Conservation (phyloP, 2,113 vertebrate species). For the Anas platyrhynchos region DNA sequence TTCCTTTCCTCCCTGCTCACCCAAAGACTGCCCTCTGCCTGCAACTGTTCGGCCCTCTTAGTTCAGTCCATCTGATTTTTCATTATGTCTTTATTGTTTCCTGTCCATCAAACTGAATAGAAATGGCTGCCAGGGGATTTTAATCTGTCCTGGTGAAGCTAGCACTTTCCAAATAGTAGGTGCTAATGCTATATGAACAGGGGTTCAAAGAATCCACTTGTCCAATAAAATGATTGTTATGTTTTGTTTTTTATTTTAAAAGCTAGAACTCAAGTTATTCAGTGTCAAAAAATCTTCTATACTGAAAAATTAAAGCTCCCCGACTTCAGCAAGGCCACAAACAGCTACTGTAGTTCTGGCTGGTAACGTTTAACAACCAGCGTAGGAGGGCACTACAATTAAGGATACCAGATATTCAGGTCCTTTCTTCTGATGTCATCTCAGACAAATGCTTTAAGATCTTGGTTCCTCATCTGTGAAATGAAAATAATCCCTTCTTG, state of each 20-base stretch:
- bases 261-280: not conserved
- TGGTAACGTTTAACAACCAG: not conserved
- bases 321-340: not conserved
- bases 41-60: not conserved
- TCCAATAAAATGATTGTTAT: not conserved
- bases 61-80: not conserved
- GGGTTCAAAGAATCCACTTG: not conserved
- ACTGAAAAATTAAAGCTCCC: not conserved
- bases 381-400: not conserved
- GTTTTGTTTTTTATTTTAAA: not conserved
- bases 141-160: not conserved
- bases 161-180: not conserved
- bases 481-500: not conserved
- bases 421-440: not conserved
- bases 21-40: not conserved
- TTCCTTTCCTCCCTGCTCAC: not conserved
- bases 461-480: not conserved
- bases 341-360: not conserved
- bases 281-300: not conserved
- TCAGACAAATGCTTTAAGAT: not conserved
- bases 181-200: not conserved
- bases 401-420: not conserved
- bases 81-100: not conserved
- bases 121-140: not conserved
- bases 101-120: not conserved